Evolutionary conservation across 2,888 invertebrate species (phyloP).

Genomic region (Polydrusus pterygomalis): DNA sequence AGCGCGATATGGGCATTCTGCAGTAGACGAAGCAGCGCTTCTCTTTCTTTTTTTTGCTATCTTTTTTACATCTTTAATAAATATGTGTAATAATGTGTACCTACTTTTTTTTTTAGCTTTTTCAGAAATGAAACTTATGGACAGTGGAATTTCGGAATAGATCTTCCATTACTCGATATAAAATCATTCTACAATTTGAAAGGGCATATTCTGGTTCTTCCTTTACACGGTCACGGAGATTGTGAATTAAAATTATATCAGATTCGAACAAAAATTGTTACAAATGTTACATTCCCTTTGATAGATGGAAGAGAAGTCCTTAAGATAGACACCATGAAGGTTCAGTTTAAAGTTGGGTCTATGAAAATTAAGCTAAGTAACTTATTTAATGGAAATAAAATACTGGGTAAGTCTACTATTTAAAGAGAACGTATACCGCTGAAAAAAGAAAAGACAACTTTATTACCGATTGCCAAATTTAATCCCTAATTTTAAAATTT

Average conservation of each 20-base stretch:
- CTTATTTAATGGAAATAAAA: slow-evolving; percentile 78
- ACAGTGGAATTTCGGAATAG: slow-evolving; percentile 74
- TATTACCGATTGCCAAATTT: too few species aligned
- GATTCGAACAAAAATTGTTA: slow-evolving; percentile 74
- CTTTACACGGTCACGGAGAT: slow-evolving; percentile 76
- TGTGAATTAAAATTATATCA: slow-evolving; percentile 74
- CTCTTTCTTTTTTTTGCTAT: too few species aligned
- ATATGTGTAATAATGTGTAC: too few species aligned
- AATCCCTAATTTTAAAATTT: too few species aligned
- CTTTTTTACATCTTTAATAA: too few species aligned
- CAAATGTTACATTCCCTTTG: slow-evolving; percentile 72
- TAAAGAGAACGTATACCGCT: too few species aligned
- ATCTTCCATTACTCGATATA: slow-evolving; percentile 75
- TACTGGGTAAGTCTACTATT: slow-evolving; percentile 75
- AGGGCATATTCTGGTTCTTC: slow-evolving; percentile 76
- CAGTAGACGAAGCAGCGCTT: too few species aligned
- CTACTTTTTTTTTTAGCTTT: slow-evolving; percentile 61
- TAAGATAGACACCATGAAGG: slow-evolving; percentile 75
- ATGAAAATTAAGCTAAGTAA: slow-evolving; percentile 76
- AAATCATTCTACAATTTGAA: slow-evolving; percentile 76
- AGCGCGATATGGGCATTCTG: too few species aligned
- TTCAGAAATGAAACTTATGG: slow-evolving; percentile 60
- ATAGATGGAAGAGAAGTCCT: slow-evolving; percentile 70
- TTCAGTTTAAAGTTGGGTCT: slow-evolving; percentile 74
- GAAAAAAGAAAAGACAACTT: too few species aligned